These are phyloP conservation scores for Danionella cerebrum DNA, from an alignment of 2,113 vertebrate species.

Conservation along the genomic window DNA sequence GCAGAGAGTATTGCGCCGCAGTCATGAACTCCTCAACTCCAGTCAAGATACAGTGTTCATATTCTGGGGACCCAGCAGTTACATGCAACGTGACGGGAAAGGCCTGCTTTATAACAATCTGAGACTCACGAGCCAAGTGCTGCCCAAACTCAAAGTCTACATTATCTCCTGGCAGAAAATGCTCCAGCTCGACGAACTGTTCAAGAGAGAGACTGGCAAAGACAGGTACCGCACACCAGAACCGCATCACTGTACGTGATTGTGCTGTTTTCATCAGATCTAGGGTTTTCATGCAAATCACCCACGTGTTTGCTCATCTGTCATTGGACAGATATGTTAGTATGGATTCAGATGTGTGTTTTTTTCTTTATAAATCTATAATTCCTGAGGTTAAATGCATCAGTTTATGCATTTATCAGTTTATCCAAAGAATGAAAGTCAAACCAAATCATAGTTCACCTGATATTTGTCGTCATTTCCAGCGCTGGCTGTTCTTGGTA, in stretches of 20 bases:
- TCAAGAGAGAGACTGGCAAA: constrained; percentile 93
- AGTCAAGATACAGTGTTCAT: constrained; percentile 90
- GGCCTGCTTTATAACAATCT: constrained; percentile 94
- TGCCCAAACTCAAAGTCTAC: constrained; percentile 84
- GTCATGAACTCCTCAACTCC: constrained; percentile 84
- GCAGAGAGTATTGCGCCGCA: constrained; percentile 82
- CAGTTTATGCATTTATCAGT: too few relatives aligned
- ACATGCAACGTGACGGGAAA: constrained; percentile 93
- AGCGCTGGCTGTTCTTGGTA: too few relatives aligned
- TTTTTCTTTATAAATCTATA: too few relatives aligned
- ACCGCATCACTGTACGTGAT: background rate
- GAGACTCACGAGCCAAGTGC: constrained; percentile 87
- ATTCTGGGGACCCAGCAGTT: constrained; percentile 98
- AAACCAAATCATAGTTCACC: too few relatives aligned
- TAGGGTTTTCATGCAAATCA: too few relatives aligned
- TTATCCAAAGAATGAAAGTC: too few relatives aligned
- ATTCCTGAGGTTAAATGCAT: too few relatives aligned
- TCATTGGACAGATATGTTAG: too few relatives aligned
- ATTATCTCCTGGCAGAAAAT: constrained; percentile 97
- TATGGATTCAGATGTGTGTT: too few relatives aligned
- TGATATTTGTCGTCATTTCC: too few relatives aligned
- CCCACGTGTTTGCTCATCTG: too few relatives aligned
- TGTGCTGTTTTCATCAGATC: too few relatives aligned
- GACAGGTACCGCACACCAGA: constrained; percentile 83
- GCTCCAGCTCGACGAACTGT: constrained; percentile 93